A percentile compares a stretch with the other conserved stretches of the same genome.
These are phyloP conservation scores for Erpornis zantholeuca DNA, from an alignment of 2,113 vertebrate species.

Conservation along the genomic window DNA sequence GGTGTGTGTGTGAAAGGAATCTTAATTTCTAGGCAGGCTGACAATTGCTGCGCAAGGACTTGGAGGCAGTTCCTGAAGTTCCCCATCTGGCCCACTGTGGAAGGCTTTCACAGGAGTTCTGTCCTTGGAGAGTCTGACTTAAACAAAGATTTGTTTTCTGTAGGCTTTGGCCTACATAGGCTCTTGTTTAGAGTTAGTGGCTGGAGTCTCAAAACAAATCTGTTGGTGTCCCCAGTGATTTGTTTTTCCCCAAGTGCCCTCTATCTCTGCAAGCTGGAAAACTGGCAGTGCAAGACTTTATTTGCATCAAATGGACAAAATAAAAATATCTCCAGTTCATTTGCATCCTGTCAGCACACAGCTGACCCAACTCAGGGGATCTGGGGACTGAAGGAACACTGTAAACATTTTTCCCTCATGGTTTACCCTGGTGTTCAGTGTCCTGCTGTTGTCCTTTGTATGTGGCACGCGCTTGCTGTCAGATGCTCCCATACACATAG, in stretches of 20 bases:
- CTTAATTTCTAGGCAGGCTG: constrained; percentile 53
- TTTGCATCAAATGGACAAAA: not conserved
- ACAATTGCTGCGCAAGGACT: constrained; percentile 5
- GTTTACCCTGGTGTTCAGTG: not conserved
- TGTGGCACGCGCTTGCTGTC: not conserved
- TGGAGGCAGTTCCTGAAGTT: constrained; percentile 20
- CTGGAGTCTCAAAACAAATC: not conserved
- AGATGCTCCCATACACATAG: not conserved
- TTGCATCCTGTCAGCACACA: not conserved
- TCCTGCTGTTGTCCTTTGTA: not conserved
- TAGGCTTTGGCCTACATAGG: not conserved
- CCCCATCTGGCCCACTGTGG: not conserved
- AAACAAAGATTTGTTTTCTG: constrained; percentile 35
- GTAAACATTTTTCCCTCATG: not conserved
- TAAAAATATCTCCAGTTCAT: not conserved
- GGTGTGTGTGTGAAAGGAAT: constrained; percentile 41
- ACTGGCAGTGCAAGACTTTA: not conserved
- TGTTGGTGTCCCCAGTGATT: not conserved
- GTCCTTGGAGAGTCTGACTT: not conserved
- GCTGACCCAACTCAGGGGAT: not conserved
- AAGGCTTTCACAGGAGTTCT: not conserved
- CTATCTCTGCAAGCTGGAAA: not conserved
- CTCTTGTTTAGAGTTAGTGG: constrained; percentile 12
- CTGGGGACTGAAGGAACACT: not conserved
- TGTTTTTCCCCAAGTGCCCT: not conserved